Percentiles rank a stretch among this genome's conserved stretches.
phyloP scores from a whole-genome alignment of 2,797 vertebrate genomes.

The Enteromius viviparus region DNA sequence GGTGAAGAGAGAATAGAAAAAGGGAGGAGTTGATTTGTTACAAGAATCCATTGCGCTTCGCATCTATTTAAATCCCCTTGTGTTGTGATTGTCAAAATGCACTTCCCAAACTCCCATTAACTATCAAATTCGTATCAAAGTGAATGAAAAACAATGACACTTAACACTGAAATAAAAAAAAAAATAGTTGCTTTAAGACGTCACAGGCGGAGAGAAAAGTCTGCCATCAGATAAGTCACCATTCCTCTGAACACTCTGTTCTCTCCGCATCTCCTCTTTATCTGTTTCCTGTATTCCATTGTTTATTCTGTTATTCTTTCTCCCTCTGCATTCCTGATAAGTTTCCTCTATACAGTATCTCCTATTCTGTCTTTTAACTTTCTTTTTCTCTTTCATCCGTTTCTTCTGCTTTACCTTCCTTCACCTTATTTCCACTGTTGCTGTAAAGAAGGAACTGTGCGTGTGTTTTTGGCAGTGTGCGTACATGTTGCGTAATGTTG shows the following conservation, averaged over 20 bases:
- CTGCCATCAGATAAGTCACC: conserved; percentile 10
- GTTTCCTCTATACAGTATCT: neutral
- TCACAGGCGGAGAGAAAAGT: neutral
- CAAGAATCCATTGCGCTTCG: neutral
- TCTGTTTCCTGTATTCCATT: neutral
- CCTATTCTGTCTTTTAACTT: conserved; percentile 11
- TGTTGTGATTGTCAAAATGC: neutral
- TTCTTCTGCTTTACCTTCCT: neutral
- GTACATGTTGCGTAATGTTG: conserved; percentile 66
- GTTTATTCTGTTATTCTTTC: neutral
- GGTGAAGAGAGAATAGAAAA: neutral
- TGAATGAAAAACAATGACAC: neutral
- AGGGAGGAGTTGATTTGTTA: neutral
- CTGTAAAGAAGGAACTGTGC: neutral
- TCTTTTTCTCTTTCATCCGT: neutral
- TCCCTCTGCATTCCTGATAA: conserved; percentile 15
- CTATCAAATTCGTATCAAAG: neutral
- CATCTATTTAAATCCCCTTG: neutral
- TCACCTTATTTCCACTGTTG: neutral
- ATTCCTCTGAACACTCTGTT: conserved; percentile 10
- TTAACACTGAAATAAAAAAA: neutral
- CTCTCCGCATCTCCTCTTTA: neutral
- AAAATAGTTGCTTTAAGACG: neutral
- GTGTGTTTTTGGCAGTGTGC: conserved; percentile 25
- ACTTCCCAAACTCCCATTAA: neutral